Base-by-base conservation (phyloP, 37 sponge, comb jelly and placozoan genomes). In the Crambe crambe region DNA sequence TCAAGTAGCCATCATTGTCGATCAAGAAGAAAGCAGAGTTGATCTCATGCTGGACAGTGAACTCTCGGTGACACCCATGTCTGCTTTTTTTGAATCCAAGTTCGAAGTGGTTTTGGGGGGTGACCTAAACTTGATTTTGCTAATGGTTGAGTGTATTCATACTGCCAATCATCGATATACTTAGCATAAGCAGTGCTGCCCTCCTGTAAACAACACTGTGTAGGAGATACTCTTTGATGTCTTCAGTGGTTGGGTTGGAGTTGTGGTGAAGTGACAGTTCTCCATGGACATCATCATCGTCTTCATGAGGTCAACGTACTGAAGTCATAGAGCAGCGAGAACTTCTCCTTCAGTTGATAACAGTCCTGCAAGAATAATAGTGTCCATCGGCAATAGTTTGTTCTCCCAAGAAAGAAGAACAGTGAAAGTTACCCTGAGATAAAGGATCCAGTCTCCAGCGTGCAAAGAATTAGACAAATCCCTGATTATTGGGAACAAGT, bases 81-180 rank as follows among this genome's bases (percentile, higher is more conserved):
- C n/a, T n/a, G n/a, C n/a, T n/a, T n/a, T n/a, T n/a, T n/a, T n/a
- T n/a, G n/a, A n/a, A 58, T 4, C 59, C 59, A 58, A 58, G 25
- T 58, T 58, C 21, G 59, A 4, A 12, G 59, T 58, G 59, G 20
- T 58, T 12, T 58, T 58, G 21, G 59, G 59, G 59, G 54, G n/a
- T 51, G 54, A 58, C 21, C 3, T 58, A 58, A 58, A 58, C 59
- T 58, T 58, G 59, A 58, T 58, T 58, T 58, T 58, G 59, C 21
- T 58, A 12, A 58, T 58, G 21, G 59, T 58, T 58, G 59, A 58
- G 59, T 58, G 21, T 58, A 58, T 58, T 58, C 26, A 58, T 58
- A 58, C 21, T 12, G 59, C 21, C 59, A 3, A 18, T 18, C n/a
- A 26, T 58, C n/a, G n/a, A n/a, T n/a, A n/a, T n/a, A n/a, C n/a